phyloP scores from a whole-genome alignment of 1,140 invertebrate genomes.

The Tachypleus tridentatus region DNA sequence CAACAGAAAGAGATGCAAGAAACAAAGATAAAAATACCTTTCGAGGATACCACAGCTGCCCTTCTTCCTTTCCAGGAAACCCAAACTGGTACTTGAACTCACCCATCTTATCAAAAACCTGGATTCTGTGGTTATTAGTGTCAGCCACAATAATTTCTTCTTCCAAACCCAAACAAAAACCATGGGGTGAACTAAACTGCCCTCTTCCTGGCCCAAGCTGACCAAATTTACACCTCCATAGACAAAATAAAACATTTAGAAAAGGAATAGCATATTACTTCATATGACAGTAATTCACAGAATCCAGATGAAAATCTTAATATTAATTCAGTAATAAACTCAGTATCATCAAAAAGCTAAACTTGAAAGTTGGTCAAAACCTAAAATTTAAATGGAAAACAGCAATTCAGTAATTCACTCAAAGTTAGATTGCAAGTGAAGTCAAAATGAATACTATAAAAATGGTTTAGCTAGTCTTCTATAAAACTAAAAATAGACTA shows the following conservation, averaged over 20 bases:
- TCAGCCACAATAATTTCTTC: slow-evolving; percentile 87
- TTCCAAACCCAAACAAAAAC: slow-evolving; percentile 85
- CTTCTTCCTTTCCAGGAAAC: slow-evolving; percentile 80
- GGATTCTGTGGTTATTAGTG: slow-evolving; percentile 90
- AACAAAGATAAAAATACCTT: slow-evolving; percentile 42
- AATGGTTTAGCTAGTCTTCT: too few species aligned
- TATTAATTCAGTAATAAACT: too few species aligned
- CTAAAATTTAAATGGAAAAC: too few species aligned
- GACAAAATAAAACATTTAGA: slow-evolving; percentile 26
- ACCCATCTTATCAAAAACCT: slow-evolving; percentile 83
- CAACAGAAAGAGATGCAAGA: not conserved
- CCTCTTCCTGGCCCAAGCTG: slow-evolving; percentile 77
- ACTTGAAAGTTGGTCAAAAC: too few species aligned
- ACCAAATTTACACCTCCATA: slow-evolving; percentile 72
- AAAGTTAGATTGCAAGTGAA: too few species aligned
- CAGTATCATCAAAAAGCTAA: too few species aligned
- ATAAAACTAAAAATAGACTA: too few species aligned
- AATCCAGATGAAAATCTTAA: too few species aligned
- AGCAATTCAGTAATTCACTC: too few species aligned
- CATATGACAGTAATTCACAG: too few species aligned
- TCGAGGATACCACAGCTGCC: slow-evolving; percentile 89
- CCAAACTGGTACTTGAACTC: slow-evolving; percentile 81
- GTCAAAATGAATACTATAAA: too few species aligned
- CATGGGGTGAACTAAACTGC: slow-evolving; percentile 93
- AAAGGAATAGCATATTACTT: not conserved